Base-by-base conservation (phyloP, 2,113 vertebrate species). In the Engystomops pustulosus region DNA sequence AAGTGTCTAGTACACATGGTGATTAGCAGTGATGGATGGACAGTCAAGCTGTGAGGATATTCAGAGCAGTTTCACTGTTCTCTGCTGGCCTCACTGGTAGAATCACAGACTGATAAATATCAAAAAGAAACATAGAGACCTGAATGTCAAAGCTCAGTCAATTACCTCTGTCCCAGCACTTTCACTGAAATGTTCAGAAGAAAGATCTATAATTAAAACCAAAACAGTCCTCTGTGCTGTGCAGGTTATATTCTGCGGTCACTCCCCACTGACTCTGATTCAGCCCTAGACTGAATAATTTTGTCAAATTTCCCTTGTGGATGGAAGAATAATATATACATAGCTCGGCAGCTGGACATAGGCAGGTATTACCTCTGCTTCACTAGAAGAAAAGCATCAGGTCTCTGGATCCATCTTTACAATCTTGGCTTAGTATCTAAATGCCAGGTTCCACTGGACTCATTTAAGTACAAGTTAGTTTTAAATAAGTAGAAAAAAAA, bases 201-300 rank as follows among this genome's bases (percentile, higher is more conserved):
- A 70, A 34, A 36, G 23, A 62, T 49, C 70, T 65, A 51, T 76
- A 76, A 65, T 83, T 83, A 76, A 81, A 71, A 27, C 80, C 49
- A 71, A 58, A 70, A 55, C n/a, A 53, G 38, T 53, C 44, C 38
- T 30, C 20, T 44, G 27, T 83, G 71, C 53, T 76, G 55, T 76
- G 80, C 79, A 70, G 65, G 47, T 53, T 32, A 71, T 34, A 71
- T 18, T 68, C n/a, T 53, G 11, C 60, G 32, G 79, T 53, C 44
- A 36, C 20, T 53, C 65, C 65, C 62, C 23, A 51, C 60, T 53
- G 65, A n/a, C 78, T 51, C 27, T 15, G 38, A 51, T n/a, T 67
- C 25, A 34, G 44, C 11, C 17, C 6, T 30, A 32, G 41, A 51
- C 41, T 41, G 4, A 45, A n/a, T 30, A 44, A 79, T 65, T 65